Conservation (phyloP, 2,113 vertebrate genomes). For the Opisthocomus hoazin region DNA sequence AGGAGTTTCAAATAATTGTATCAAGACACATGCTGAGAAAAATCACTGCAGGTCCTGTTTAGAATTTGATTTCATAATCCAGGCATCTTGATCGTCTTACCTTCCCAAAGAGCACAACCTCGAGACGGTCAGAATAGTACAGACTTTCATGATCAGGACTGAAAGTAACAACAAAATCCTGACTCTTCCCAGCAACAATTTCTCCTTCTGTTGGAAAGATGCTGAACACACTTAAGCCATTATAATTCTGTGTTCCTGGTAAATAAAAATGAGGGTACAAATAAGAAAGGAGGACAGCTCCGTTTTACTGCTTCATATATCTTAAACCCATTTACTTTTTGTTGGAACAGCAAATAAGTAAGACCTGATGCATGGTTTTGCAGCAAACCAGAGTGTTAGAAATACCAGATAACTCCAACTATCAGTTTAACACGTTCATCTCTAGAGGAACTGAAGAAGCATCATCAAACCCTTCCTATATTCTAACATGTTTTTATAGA, state of each 20-base stretch:
- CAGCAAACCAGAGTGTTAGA: not conserved
- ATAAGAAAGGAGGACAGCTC: not conserved
- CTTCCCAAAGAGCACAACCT: slow-evolving; percentile 80
- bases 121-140: slow-evolving; percentile 80
- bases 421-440: not conserved
- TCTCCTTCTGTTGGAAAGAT: slow-evolving; percentile 75
- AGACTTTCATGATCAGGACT: slow-evolving; percentile 86
- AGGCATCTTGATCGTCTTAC: slow-evolving; percentile 47
- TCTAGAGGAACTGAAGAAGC: not conserved
- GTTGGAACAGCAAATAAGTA: not conserved
- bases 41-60: not conserved
- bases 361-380: not conserved
- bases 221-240: slow-evolving; percentile 82
- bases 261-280: not conserved
- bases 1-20: too few relatives aligned
- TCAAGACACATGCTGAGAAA: not conserved
- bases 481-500: not conserved
- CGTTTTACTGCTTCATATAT: not conserved
- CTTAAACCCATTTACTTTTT: not conserved
- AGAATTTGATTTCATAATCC: not conserved
- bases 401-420: not conserved
- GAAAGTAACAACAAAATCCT: slow-evolving; percentile 83
- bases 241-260: slow-evolving; percentile 85
- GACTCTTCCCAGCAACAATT: slow-evolving; percentile 70
- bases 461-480: not conserved